Base-by-base conservation (phyloP, 2,797 vertebrate species). In the Acipenser oxyrinchus region DNA sequence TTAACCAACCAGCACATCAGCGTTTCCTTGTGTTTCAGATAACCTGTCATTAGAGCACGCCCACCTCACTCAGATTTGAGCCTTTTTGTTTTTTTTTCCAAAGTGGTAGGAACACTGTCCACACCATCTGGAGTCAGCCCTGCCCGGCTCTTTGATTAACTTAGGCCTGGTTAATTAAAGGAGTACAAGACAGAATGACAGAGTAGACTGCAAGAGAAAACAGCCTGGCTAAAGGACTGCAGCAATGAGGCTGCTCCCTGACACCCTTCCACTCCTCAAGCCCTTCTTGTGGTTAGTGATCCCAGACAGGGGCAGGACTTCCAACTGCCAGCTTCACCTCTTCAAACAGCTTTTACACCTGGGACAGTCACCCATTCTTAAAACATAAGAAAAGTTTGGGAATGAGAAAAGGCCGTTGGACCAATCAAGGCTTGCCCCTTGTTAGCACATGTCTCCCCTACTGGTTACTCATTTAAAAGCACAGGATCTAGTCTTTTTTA, bases 201-300 rank as follows among this genome's bases (percentile, higher is more conserved):
- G 66, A 72, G 68, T 69, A 76, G 76, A 76, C 77, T 84, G 77
- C 83, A 74, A 77, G 78, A 77, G 62, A 66, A 72, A 76, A 79
- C 77, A 78, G 79, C 74, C 73, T 77, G 75, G 68, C 67, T 15
- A 60, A 68, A 66, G 75, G 72, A 77, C 68, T 72, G 78, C 78
- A 74, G 55, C 37, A 64, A 51, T 23, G 18, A 12, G 10, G 8
- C 55, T 49, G 18, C 48, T 66, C 62, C 15, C n/a, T 12, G 9
- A 55, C 52, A 55, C 52, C 52, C 52, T 55, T 3, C n/a, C 52
- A 55, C 52, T n/a, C 37, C 52, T 55, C 9, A 9, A 55, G 58
- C 66, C 52, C 58, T 9, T 67, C 72, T 60, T 1, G 52, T 51
- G 72, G 69, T 68, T 9, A 10, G 0, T 13, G 65, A 71, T 69